Evolutionary conservation across 2,888 invertebrate species (phyloP), one percentile per base, ranked within the genome.

Genomic region (Lithophane semibrunnea): DNA sequence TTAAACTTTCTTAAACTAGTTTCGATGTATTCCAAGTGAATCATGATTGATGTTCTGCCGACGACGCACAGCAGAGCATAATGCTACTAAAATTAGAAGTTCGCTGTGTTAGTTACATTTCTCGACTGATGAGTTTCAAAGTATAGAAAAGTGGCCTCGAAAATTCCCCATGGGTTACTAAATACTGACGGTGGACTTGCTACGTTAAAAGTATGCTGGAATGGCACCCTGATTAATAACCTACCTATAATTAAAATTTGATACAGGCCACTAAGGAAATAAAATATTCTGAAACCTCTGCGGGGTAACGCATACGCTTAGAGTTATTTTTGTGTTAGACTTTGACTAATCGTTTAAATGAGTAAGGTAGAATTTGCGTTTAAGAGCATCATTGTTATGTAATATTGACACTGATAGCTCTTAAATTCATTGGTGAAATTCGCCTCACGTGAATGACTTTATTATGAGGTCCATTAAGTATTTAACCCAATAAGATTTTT

Each of bases 11-110:
- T 77, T 81, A 82, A 82, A 82, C 84, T 82, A 87, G 83, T 82
- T 85, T 78, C 71, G 76, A 85, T 87, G 84, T 85, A 86, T 88
- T 88, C 83, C 91, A 92, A 91, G 91, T 90, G 90, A 77, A 77
- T 79, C 89, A 89, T 94, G 94, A 94, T 94, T 94, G 93, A 94
- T 94, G 94, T 88, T 89, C 87, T 86, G 73, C 89, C 88, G 91
- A 90, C 91, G 92, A 92, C 89, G 88, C 87, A 88, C 88, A 77
- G 83, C 83, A 88, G 90, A 77, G 79, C 83, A 88, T 93, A 92
- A 93, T 92, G 90, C 88, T 91, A 88, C 90, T 92, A 90, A 92
- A 92, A 94, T 94, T 93, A 92, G 92, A 93, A 90, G 86, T 91
- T 88, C 79, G 71, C 80, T 89, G 86, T 86, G 88, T 88, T 87